Evolutionary conservation across 2,113 vertebrate species (phyloP).

Genomic region (Trochalopteron elliotii): DNA sequence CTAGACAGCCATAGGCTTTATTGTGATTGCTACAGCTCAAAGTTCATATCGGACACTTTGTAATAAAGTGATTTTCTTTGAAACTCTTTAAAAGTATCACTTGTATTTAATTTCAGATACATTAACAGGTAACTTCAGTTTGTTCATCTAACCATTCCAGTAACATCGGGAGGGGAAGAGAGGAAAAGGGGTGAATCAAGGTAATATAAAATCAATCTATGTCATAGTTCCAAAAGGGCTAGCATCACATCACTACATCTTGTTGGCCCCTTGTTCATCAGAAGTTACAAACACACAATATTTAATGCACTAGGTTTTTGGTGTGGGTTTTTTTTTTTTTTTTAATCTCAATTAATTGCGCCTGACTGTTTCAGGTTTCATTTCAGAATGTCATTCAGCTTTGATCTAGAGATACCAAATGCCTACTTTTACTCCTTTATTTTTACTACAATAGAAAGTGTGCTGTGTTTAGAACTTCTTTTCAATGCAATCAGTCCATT

Average conservation of each 20-base stretch:
- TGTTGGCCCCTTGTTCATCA: background rate
- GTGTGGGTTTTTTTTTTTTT: too few relatives aligned
- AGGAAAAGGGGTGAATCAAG: background rate
- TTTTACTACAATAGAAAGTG: background rate
- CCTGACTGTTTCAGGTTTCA: background rate
- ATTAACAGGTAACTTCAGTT: background rate
- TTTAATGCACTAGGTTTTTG: too few relatives aligned
- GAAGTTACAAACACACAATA: background rate
- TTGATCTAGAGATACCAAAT: background rate
- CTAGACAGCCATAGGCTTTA: background rate
- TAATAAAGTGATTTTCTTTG: background rate
- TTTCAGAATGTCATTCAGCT: background rate
- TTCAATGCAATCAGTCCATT: background rate
- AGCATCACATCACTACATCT: background rate
- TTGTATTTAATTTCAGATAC: background rate
- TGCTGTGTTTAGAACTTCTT: background rate
- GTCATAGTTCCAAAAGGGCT: background rate
- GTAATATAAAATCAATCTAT: background rate
- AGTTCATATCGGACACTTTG: background rate
- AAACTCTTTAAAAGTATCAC: background rate
- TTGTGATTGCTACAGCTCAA: background rate
- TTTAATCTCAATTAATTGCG: background rate
- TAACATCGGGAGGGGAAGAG: background rate
- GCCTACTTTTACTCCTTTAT: background rate
- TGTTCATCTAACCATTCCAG: background rate